Evolutionary conservation across 2,888 invertebrate genomes (phyloP).

Genomic region (Scelioninae gen. 1): DNA sequence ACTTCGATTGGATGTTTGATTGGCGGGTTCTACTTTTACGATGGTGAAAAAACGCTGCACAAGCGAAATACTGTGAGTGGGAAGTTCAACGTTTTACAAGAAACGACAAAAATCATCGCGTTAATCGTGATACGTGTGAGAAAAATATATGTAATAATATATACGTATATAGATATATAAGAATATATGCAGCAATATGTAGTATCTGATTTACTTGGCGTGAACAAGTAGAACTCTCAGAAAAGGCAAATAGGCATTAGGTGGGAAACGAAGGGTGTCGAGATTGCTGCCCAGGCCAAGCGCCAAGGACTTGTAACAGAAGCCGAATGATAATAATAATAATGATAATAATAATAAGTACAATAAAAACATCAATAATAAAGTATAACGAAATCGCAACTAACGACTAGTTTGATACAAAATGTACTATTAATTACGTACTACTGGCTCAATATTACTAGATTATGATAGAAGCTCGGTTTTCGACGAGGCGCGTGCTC

Average conservation of each 20-base stretch:
- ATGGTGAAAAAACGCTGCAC: slow-evolving; percentile 84
- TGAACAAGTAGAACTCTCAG: slow-evolving; percentile 79
- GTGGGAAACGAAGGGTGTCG: slow-evolving; percentile 74
- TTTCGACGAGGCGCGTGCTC: slow-evolving; percentile 35
- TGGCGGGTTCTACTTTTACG: slow-evolving; percentile 84
- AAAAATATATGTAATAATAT: slow-evolving; percentile 72
- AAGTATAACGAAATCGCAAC: slow-evolving; percentile 75
- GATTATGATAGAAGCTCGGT: slow-evolving; percentile 38
- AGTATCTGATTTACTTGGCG: slow-evolving; percentile 74
- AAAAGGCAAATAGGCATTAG: slow-evolving; percentile 76
- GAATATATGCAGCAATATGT: slow-evolving; percentile 67
- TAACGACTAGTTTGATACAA: slow-evolving; percentile 80
- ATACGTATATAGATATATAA: slow-evolving; percentile 72
- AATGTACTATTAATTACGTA: slow-evolving; percentile 77
- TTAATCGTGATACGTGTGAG: slow-evolving; percentile 70
- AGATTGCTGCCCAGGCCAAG: slow-evolving; percentile 76
- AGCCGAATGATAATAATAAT: slow-evolving; percentile 74
- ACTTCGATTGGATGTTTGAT: no score
- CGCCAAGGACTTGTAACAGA: slow-evolving; percentile 76
- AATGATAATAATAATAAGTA: slow-evolving; percentile 74
- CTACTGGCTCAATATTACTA: slow-evolving; percentile 77
- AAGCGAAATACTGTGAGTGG: slow-evolving; percentile 84
- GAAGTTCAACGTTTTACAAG: slow-evolving; percentile 81
- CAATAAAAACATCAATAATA: slow-evolving; percentile 71
- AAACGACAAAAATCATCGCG: slow-evolving; percentile 75